These are phyloP conservation scores for Oncorhynchus clarkii DNA, from an alignment of 2,113 vertebrate genomes.

Conservation along the genomic window DNA sequence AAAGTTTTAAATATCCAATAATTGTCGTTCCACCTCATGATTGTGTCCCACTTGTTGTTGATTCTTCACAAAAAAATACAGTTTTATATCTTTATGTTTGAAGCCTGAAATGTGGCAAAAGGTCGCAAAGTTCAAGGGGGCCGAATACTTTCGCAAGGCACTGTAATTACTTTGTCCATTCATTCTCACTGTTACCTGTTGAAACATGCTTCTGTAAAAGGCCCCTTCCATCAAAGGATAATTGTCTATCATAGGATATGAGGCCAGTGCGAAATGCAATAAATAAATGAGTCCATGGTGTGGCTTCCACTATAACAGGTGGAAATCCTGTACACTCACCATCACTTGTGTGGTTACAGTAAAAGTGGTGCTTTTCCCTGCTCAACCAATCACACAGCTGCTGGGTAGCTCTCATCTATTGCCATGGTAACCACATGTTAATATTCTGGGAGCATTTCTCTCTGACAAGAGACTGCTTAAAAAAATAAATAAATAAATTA, in stretches of 20 bases:
- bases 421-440: conserved; percentile 75
- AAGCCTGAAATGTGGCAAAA: no score
- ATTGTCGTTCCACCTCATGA: no score
- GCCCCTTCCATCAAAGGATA: not conserved
- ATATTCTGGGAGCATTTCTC: conserved; percentile 70
- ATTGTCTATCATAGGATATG: not conserved
- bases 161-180: no score
- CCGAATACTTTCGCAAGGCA: no score
- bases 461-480: conserved; percentile 30
- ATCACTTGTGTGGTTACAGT: conserved; percentile 38
- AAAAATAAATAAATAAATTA: no score
- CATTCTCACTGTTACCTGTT: no score
- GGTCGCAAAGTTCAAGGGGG: no score
- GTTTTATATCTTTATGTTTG: no score
- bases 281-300: not conserved
- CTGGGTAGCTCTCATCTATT: conserved; percentile 65
- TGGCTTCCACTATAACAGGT: conserved; percentile 14
- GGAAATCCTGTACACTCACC: conserved; percentile 7
- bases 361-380: conserved; percentile 13
- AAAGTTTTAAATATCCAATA: no score
- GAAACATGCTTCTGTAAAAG: not conserved
- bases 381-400: conserved; percentile 51
- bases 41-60: no score
- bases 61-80: no score
- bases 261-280: not conserved